These are phyloP conservation scores for Dipodomys stephensi DNA, from an alignment of 2,113 vertebrate genomes.

Conservation along the genomic window DNA sequence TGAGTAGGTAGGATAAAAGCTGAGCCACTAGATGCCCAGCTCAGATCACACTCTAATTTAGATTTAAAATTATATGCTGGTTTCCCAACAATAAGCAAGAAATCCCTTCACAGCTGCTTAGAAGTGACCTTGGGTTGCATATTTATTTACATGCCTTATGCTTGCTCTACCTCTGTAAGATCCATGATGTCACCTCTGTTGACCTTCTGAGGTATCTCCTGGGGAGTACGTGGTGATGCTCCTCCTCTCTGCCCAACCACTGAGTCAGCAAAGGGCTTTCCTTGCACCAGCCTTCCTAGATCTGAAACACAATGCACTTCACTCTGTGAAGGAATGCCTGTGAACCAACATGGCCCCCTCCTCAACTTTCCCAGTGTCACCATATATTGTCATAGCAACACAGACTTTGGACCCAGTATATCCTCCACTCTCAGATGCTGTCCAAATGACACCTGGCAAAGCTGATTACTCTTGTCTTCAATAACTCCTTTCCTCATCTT, in stretches of 20 bases:
- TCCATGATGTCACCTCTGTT: not conserved
- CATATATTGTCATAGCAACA: slow-evolving; percentile 93
- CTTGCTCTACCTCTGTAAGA: not conserved
- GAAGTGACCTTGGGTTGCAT: not conserved
- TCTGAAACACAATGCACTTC: not conserved
- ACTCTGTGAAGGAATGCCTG: not conserved
- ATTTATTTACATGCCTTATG: too few relatives aligned
- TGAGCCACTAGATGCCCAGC: too few relatives aligned
- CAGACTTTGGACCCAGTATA: slow-evolving; percentile 89
- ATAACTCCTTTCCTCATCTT: not conserved
- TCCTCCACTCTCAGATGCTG: slow-evolving; percentile 90
- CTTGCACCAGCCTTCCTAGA: not conserved
- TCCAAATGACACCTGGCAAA: slow-evolving; percentile 94
- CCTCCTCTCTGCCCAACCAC: not conserved
- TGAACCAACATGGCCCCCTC: rapidly evolving
- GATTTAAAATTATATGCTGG: slow-evolving; percentile 64
- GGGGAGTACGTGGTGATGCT: not conserved
- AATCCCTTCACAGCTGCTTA: slow-evolving; percentile 69
- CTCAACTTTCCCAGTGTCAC: slow-evolving; percentile 87
- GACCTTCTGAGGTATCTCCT: not conserved
- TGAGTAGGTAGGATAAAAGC: too few relatives aligned
- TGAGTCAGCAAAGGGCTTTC: not conserved
- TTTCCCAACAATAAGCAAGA: slow-evolving; percentile 41
- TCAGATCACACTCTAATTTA: not conserved
- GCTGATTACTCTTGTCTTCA: slow-evolving; percentile 87